These are phyloP conservation scores for Carcharodon carcharias DNA, from an alignment of 2,797 vertebrate genomes.

Conservation along the genomic window DNA sequence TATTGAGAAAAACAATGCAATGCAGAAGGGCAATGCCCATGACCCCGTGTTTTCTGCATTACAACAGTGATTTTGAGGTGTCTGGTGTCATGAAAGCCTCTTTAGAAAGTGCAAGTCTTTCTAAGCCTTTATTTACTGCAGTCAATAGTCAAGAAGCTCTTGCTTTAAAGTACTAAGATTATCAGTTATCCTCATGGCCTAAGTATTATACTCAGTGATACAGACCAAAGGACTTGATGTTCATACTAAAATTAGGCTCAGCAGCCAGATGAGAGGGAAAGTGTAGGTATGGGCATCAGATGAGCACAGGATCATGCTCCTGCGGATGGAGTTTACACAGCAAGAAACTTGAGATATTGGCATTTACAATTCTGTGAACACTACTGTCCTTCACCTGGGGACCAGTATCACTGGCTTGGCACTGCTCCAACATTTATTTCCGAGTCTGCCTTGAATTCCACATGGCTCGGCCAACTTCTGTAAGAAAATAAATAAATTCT, in stretches of 20 bases:
- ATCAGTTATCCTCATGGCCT: not conserved
- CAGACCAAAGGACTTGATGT: too few species aligned
- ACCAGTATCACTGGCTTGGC: not conserved
- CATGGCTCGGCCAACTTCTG: not conserved
- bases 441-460: not conserved
- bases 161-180: not conserved
- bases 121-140: not conserved
- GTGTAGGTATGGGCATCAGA: conserved; percentile 42
- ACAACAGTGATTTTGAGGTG: not conserved
- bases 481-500: not conserved
- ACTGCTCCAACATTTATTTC: not conserved
- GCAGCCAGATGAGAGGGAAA: conserved; percentile 46
- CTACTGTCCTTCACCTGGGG: not conserved
- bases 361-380: not conserved
- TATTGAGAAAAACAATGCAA: not conserved
- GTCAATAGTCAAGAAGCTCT: not conserved
- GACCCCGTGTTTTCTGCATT: not conserved
- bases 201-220: not conserved
- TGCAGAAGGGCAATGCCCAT: not conserved
- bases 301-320: not conserved
- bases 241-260: not conserved
- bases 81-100: not conserved
- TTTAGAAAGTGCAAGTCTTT: not conserved
- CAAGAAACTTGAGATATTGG: not conserved
- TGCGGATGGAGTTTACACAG: not conserved